Evolutionary conservation across 2,797 vertebrate genomes (phyloP), one percentile per base, ranked within the genome.

Genomic region (Tiaroga cobitis): DNA sequence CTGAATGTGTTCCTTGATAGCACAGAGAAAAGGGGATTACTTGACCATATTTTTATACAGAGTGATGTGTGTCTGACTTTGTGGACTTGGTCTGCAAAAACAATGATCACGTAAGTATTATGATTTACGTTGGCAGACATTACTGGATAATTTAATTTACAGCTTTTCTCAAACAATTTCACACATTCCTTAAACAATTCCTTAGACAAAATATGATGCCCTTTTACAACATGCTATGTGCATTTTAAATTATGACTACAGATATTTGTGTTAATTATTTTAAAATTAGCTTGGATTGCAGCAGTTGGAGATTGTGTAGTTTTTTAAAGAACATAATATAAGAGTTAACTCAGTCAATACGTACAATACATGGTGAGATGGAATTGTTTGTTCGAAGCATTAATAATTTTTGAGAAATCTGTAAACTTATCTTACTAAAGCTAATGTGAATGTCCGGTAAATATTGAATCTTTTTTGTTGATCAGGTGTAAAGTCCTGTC

Each of bases 51-150:
- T 72, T 72, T 72, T 26, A 43, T 46, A 72, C 69, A 72, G 24
- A 70, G 68, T 72, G 69, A 72, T 72, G 39, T 72, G 24, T 73
- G n/a, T 73, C 41, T 46, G 24, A 73, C 7, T 49, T 49, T 46
- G 41, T 73, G 39, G 70, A 73, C 70, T 46, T 15, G 8, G n/a
- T 73, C 41, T 11, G 13, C 37, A 49, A 73, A 73, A 73, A 73
- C 24, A 49, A 8, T 49, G n/a, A 73, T 46, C 70, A 73, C 1
- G 13, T 46, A 49, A 73, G 70, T 29, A 49, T 73, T 73, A 49
- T 73, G n/a, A 73, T 46, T 70, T 21, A 70, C 43, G 68, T 70
- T 46, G 4, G 39, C 69, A 70, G 68, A 41, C n/a, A 43, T 39
- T 39, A 69, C 67, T 69, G 15, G 15, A 49, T 21, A 19, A 69